Percentiles rank a stretch among this genome's conserved stretches.
phyloP scores from a whole-genome alignment of 1,140 invertebrate species.

The Hylyphantes graminicola region DNA sequence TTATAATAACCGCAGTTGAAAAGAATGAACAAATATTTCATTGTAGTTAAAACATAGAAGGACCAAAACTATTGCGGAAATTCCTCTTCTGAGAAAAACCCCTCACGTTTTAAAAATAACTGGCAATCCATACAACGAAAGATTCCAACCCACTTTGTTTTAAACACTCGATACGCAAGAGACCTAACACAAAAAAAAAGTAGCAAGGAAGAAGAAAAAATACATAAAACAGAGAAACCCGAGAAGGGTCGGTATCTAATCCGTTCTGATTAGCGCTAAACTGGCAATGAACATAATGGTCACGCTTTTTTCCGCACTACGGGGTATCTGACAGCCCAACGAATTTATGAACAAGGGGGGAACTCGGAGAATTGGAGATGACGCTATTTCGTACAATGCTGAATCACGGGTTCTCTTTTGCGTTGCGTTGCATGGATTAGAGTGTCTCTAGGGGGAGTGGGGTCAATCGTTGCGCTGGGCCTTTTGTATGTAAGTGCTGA shows the following conservation, averaged over 20 bases:
- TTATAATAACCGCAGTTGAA: too few species aligned
- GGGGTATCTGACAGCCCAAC: constrained; percentile 33
- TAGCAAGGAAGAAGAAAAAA: not conserved
- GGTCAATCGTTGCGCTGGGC: constrained; percentile 21
- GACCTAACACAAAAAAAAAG: not conserved
- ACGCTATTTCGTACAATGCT: constrained; percentile 25
- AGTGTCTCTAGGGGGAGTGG: constrained; percentile 18
- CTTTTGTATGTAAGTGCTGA: constrained; percentile 6
- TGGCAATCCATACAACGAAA: too few species aligned
- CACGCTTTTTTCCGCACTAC: constrained; percentile 54
- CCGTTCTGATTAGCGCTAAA: constrained; percentile 56
- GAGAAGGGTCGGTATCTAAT: constrained; percentile 53
- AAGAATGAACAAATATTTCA: too few species aligned
- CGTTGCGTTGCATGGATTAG: constrained; percentile 36
- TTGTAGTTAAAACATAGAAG: too few species aligned
- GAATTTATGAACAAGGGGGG: constrained; percentile 46
- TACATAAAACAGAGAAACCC: constrained; percentile 14
- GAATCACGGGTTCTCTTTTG: constrained; percentile 36
- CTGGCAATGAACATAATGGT: constrained; percentile 59
- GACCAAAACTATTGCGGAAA: too few species aligned
- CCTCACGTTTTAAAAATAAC: too few species aligned
- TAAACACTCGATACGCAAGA: too few species aligned
- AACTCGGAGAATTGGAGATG: constrained; percentile 21
- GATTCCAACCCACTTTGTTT: too few species aligned
- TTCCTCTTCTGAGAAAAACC: too few species aligned